Evolutionary conservation across 1,140 invertebrate species (phyloP).

Genomic region (Aradophagus sp.): DNA sequence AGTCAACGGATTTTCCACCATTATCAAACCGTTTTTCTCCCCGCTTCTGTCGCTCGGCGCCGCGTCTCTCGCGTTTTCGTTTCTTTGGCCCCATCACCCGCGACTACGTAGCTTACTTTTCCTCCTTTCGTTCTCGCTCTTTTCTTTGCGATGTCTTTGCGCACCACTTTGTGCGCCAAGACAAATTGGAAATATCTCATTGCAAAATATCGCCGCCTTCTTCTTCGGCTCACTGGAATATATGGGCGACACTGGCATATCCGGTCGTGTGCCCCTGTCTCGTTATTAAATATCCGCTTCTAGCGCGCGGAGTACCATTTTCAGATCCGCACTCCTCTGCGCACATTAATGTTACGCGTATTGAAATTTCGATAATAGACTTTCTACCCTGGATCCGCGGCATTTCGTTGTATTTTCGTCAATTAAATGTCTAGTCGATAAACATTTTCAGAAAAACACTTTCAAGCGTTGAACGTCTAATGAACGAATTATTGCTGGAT

Average conservation of each 20-base stretch:
- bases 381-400: conserved; percentile 1
- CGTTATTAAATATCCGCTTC: conserved; percentile 58
- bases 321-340: conserved; percentile 22
- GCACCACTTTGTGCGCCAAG: conserved; percentile 69
- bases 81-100: conserved; percentile 29
- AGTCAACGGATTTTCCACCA: conserved; percentile 71
- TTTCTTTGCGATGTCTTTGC: conserved; percentile 51
- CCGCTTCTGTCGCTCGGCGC: conserved; percentile 25
- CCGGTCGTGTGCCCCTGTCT: conserved; percentile 50
- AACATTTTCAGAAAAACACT: conserved; percentile 8
- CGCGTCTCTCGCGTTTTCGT: conserved; percentile 15
- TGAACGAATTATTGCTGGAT: too few species aligned
- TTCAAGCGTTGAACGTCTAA: too few species aligned
- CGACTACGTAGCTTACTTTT: conserved; percentile 35
- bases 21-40: conserved; percentile 62
- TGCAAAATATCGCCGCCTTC: conserved; percentile 56
- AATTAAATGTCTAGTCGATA: conserved; percentile 14
- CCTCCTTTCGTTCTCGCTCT: conserved; percentile 47
- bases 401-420: conserved; percentile 12
- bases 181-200: conserved; percentile 73
- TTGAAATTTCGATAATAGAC: conserved; percentile 46
- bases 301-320: conserved; percentile 50
- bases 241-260: conserved; percentile 57
- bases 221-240: conserved; percentile 53
- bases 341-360: conserved; percentile 21